Evolutionary conservation across 1,140 invertebrate genomes (phyloP), one percentile per base, ranked within the genome.

Genomic region (Ylistrum balloti): DNA sequence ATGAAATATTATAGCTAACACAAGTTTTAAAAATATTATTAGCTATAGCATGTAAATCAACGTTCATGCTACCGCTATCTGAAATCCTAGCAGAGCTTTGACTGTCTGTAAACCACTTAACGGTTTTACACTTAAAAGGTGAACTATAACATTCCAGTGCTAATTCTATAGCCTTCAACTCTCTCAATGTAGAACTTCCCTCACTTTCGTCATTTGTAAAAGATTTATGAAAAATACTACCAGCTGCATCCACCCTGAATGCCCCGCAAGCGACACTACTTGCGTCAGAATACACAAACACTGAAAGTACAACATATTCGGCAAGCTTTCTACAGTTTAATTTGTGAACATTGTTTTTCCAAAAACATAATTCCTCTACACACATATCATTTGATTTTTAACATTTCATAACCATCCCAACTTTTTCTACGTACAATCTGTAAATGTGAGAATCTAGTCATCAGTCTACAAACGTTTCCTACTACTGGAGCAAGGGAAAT

Each of bases 41-140:
- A 0, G 85, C 45, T n/a, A 88, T 85, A 20, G 74, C 13, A 34
- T 92, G 85, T 86, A 90, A 88, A 5, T 92, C 33, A 41, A 56
- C 15, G 74, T 92, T 86, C 74, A 91, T 92, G 17, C 90, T 88
- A 15, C 90, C 91, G 45, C 88, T 91, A 0, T 74, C 33, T 20
- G 90, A 74, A 88, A 92, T 91, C 10, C 17, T 89, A 10, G 91
- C 35, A 90, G 56, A 41, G 87, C 85, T 87, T 33, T 90, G 28
- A 33, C 90, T 92, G 74, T 92, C 88, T 33, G 89, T 90, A 41
- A 90, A 91, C 91, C 91, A 91, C 86, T 92, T 88, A 3, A 92
- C 35, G n/a, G 35, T 56, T 85, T 85, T 89, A 89, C 88, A 33
- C 7, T 89, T 33, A 0, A 89, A 85, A 28, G n/a, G 17, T 22